Conservation (phyloP, 2,113 vertebrate genomes). For the Motacilla alba region DNA sequence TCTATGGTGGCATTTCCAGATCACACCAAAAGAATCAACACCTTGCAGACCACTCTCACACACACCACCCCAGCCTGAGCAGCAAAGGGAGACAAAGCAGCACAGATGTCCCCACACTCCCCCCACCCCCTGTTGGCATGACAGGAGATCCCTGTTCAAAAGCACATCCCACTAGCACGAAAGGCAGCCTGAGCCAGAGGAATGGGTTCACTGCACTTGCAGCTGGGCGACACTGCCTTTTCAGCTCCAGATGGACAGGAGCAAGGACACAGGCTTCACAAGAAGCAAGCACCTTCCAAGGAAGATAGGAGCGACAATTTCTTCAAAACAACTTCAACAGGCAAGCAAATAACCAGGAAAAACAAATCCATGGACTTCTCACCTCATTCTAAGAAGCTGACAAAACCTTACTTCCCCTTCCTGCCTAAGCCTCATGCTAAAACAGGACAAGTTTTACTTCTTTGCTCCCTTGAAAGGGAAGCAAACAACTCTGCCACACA, state of each 20-base stretch:
- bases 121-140: fast-evolving
- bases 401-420: background rate
- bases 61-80: background rate
- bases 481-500: background rate
- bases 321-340: background rate
- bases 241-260: background rate
- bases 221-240: background rate
- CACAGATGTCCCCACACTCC: background rate
- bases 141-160: background rate
- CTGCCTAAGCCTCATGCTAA: background rate
- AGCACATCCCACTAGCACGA: background rate
- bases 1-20: background rate
- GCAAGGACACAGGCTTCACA: background rate
- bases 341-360: background rate
- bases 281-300: background rate
- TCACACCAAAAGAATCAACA: background rate
- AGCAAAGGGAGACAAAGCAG: background rate
- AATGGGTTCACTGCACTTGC: fast-evolving
- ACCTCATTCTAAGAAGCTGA: background rate
- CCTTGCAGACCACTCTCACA: background rate
- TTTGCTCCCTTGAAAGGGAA: background rate
- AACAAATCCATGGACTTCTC: background rate
- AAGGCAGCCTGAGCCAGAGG: fast-evolving
- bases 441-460: background rate
- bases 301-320: background rate